phyloP scores from a whole-genome alignment of 2,888 invertebrate genomes.

The Gibbula magus region DNA sequence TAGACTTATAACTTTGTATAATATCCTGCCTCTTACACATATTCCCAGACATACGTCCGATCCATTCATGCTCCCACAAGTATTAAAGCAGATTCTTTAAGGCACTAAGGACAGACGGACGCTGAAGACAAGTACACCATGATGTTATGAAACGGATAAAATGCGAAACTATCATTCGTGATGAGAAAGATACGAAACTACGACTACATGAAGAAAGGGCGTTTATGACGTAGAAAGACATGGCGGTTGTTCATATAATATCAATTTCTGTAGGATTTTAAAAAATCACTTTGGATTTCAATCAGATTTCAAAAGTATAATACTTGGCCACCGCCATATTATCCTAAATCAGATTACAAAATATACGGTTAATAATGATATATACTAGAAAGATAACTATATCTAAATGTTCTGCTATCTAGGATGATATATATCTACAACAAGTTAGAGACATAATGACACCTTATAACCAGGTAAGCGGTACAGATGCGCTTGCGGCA shows the following conservation, averaged over 20 bases:
- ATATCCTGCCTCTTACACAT: conserved; percentile 1
- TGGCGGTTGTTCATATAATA: conserved; percentile 5
- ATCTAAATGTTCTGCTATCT: conserved; percentile 13
- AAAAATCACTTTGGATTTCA: conserved; percentile 13
- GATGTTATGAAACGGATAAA: neutral
- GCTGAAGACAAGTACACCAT: neutral
- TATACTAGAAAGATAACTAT: neutral
- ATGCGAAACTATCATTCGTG: conserved; percentile 1
- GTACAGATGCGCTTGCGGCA: conserved; percentile 26
- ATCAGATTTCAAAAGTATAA: neutral
- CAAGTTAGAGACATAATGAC: conserved; percentile 19
- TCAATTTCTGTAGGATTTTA: neutral
- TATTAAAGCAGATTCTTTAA: conserved; percentile 19
- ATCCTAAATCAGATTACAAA: neutral
- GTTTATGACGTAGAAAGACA: conserved; percentile 19
- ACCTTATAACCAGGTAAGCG: conserved; percentile 2
- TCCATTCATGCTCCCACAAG: conserved; percentile 2
- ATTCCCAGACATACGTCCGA: conserved; percentile 5
- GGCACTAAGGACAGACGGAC: conserved; percentile 16
- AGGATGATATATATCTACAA: conserved; percentile 4
- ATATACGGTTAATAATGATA: neutral
- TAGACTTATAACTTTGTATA: conserved; percentile 22
- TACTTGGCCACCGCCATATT: conserved; percentile 7
- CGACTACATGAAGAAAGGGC: neutral
- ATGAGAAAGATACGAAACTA: neutral